Base-by-base conservation (phyloP, 2,797 vertebrate genomes). In the Channallabes apus region DNA sequence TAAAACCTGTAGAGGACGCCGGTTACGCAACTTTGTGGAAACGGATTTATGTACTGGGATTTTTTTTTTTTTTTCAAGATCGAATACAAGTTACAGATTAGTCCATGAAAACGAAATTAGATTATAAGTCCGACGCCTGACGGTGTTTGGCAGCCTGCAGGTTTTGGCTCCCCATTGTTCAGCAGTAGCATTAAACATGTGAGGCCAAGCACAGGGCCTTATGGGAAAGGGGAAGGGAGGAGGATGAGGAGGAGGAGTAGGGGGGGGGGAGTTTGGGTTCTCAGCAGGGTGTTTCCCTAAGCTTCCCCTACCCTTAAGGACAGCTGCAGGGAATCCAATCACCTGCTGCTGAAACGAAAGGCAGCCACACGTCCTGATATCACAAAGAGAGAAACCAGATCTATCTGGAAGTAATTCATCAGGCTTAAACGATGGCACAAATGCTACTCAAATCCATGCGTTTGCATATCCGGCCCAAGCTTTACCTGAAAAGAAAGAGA, bases 301-400 rank as follows among this genome's bases (percentile, higher is more conserved):
- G 88, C 84, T 79, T 11, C 81, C 38, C 82, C 32, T 86, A 86
- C 87, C 87, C 91, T 87, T 90, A 89, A 88, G 89, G 89, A 91
- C 91, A 88, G 85, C 86, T 86, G 84, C 82, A 83, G 84, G 86
- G 84, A 84, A 83, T 85, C 87, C 84, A 71, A 88, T 90, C 89
- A 88, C 89, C 87, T 91, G 90, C 89, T 89, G 90, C 88, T 86
- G 88, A 89, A 90, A 87, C 73, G 80, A 86, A 79, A 80, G 83
- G 78, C 54, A 77, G 82, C 85, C 85, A 78, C 84, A 86, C 71
- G 86, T 76, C 71, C 82, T 82, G 85, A 85, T 83, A 88, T 83
- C 86, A 72, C 86, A 83, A 88, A 87, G 79, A 83, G 87, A 87
- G 79, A 78, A 76, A 86, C 84, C 68, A 86, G n/a, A 88, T 61